Conservation (phyloP, 2,113 vertebrate genomes). For the Aleadryas rufinucha region DNA sequence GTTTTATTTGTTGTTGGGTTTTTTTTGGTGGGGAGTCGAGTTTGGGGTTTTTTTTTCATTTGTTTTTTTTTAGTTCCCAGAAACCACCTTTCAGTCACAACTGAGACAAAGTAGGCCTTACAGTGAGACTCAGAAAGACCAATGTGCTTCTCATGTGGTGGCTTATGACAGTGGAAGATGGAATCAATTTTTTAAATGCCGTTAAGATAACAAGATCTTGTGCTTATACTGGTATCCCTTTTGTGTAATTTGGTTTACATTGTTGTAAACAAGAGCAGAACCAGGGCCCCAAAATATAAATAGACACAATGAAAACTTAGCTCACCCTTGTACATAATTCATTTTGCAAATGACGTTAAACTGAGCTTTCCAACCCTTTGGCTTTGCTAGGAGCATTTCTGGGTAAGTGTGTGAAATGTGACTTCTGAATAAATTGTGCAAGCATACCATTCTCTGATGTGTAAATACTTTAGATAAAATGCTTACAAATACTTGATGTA, state of each 20-base stretch:
- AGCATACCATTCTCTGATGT: background rate
- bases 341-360: background rate
- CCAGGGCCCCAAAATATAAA: background rate
- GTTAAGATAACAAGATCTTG: background rate
- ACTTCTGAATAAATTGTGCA: background rate
- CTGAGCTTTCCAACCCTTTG: background rate
- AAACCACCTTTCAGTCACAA: background rate
- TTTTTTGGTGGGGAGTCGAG: background rate
- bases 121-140: background rate
- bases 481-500: background rate
- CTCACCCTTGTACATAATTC: background rate
- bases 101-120: background rate
- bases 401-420: background rate
- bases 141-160: background rate
- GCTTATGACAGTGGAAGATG: background rate
- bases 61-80: background rate
- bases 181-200: background rate
- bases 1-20: too few species aligned
- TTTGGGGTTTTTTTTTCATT: background rate
- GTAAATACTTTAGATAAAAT: background rate
- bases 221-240: background rate
- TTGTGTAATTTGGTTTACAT: background rate
- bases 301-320: background rate
- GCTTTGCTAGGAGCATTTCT: background rate
- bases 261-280: background rate